These are phyloP conservation scores for Whitmania pigra DNA, from an alignment of 1,140 invertebrate species.

Conservation along the genomic window DNA sequence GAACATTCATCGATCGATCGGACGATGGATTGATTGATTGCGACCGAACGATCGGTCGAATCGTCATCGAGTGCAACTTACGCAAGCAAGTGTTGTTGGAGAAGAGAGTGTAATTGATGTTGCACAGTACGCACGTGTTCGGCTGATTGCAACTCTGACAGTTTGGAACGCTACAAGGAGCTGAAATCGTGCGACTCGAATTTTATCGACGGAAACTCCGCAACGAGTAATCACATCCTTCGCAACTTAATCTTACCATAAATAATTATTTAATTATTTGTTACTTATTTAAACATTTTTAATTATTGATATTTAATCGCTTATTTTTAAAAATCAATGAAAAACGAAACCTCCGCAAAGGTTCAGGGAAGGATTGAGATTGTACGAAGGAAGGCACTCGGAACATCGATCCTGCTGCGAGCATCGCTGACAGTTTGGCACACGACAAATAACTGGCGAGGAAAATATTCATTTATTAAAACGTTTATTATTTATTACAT, in stretches of 20 bases:
- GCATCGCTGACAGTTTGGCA: neutral
- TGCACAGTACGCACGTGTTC: neutral
- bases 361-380: neutral
- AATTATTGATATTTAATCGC: no score
- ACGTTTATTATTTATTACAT: no score
- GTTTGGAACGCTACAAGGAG: neutral
- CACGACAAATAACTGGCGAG: neutral
- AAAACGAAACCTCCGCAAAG: constrained; percentile 1
- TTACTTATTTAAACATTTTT: no score
- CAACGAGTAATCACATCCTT: neutral
- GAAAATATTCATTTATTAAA: neutral
- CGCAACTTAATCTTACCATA: neutral
- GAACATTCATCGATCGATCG: neutral
- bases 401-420: neutral
- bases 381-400: neutral
- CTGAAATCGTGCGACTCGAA: neutral
- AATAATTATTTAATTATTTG: no score
- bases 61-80: neutral
- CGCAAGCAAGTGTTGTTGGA: neutral
- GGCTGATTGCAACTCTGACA: neutral
- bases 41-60: neutral
- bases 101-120: neutral
- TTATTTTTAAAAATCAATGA: neutral
- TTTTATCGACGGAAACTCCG: neutral
- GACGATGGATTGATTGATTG: no score